A percentile compares a stretch with the other conserved stretches of the same genome.
These are phyloP conservation scores for Lepisosteus osseus DNA, from an alignment of 2,113 vertebrate species.

Conservation along the genomic window DNA sequence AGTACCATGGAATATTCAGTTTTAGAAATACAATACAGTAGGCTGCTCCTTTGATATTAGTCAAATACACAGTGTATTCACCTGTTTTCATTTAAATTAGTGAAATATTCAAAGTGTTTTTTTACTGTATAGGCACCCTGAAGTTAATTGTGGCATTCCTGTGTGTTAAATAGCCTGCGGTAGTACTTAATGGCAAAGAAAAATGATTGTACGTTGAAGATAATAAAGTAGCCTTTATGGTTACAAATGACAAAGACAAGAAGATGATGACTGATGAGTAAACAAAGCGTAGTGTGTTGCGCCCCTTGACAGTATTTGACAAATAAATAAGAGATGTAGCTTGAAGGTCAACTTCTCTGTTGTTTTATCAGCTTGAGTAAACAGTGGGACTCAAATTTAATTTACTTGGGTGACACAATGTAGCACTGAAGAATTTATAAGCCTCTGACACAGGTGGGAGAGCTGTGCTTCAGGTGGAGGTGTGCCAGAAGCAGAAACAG, in stretches of 20 bases:
- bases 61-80: too few relatives aligned
- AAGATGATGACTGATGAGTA: neutral
- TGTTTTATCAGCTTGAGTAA: neutral
- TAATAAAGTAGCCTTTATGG: neutral
- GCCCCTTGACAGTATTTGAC: neutral
- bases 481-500: too few relatives aligned
- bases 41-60: too few relatives aligned
- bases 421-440: neutral
- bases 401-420: neutral
- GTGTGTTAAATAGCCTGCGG: neutral
- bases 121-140: too few relatives aligned
- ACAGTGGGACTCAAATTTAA: neutral
- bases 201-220: neutral
- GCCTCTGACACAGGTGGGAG: too few relatives aligned
- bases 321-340: neutral
- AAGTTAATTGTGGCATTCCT: too few relatives aligned
- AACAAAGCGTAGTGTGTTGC: neutral
- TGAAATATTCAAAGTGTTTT: too few relatives aligned
- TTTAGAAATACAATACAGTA: too few relatives aligned
- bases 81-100: too few relatives aligned
- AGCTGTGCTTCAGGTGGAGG: too few relatives aligned
- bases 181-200: neutral
- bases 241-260: constrained; percentile 1
- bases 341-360: constrained; percentile 1
- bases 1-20: too few relatives aligned